Base-by-base conservation (phyloP, 1,140 invertebrate species). In the Chironomus striatipennis region DNA sequence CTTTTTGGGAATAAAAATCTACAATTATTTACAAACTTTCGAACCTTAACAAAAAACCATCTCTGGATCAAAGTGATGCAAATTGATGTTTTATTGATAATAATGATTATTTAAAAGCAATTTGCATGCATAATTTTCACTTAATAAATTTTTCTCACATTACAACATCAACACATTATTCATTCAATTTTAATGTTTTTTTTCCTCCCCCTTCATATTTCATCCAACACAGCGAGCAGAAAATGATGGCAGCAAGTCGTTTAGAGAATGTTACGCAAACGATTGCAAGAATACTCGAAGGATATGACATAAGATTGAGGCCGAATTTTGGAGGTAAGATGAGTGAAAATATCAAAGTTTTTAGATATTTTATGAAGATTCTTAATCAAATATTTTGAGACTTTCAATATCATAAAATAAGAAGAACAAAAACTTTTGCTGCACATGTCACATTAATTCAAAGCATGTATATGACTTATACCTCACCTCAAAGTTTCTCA, bases 291-390 rank as follows among this genome's bases (percentile, higher is more conserved):
- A 90, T 98, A 74, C 86, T 98, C 43, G 89, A 95, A 78, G 93
- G 93, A 72, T 98, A 98, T 83, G 96, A 98, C 81, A 97, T 98
- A 79, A 87, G 96, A 78, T 85, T 98, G 65, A 87, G 96, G 77
- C 96, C 96, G 18, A 96, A 96, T 85, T 98, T 98, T 80, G 96
- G 96, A 78, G 95, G 95, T 97, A 87, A 89, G 85, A 84, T 74
- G 74, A 75, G n/a, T 7, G 2, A 12, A 72, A 9, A 72, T 34
- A 34, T 34, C 1, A 15, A 57, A 57, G 47, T 57, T 57, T 57
- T 57, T 34, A 2, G 2, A n/a, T n/a, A n/a, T n/a, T n/a, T 34
- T 34, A 34, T 1, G 24, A 34, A 34, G 5, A 34, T 34, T 34
- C 24, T 34, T 34, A 34, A 34, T 34, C 24, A 34, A 34, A 34